Percentiles rank a stretch among this genome's conserved stretches.
Evolutionary conservation across 2,888 invertebrate genomes (phyloP).

Genomic region (Melinaea marsaeus): DNA sequence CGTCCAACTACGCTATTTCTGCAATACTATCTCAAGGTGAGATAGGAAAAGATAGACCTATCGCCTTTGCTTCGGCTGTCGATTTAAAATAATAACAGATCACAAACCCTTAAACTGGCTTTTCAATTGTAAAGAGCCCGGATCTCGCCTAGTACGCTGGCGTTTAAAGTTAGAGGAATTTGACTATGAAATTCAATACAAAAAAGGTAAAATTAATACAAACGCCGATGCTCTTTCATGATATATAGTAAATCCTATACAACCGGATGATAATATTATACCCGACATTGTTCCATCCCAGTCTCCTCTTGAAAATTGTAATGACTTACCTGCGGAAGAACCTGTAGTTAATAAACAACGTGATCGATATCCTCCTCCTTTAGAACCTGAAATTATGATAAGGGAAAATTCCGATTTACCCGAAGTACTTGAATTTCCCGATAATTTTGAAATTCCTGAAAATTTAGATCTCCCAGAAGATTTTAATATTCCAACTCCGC

Average conservation of each 20-base stretch:
- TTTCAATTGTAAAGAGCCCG: slow-evolving; percentile 24
- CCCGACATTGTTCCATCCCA: slow-evolving; percentile 6
- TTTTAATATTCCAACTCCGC: not conserved
- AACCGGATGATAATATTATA: slow-evolving; percentile 3
- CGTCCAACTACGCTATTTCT: slow-evolving; percentile 37
- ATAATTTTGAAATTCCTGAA: no score
- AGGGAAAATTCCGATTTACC: no score
- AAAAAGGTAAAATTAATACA: slow-evolving; percentile 21
- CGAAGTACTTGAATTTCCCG: no score
- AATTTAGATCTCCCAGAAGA: no score
- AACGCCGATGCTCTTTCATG: slow-evolving; percentile 34
- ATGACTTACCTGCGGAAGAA: no score
- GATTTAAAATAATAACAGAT: slow-evolving; percentile 23
- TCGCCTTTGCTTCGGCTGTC: slow-evolving; percentile 28
- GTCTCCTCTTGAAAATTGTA: no score
- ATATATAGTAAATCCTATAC: slow-evolving; percentile 19
- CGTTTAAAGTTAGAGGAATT: slow-evolving; percentile 29
- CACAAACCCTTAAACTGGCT: slow-evolving; percentile 8
- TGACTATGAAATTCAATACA: slow-evolving; percentile 29
- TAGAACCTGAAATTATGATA: slow-evolving; percentile 8
- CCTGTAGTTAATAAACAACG: not conserved
- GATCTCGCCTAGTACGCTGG: slow-evolving; percentile 22
- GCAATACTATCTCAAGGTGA: slow-evolving; percentile 39
- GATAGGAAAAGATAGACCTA: slow-evolving; percentile 33
- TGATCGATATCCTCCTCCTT: not conserved